Evolutionary conservation across 2,797 vertebrate species (phyloP).

Genomic region (Carapus acus): DNA sequence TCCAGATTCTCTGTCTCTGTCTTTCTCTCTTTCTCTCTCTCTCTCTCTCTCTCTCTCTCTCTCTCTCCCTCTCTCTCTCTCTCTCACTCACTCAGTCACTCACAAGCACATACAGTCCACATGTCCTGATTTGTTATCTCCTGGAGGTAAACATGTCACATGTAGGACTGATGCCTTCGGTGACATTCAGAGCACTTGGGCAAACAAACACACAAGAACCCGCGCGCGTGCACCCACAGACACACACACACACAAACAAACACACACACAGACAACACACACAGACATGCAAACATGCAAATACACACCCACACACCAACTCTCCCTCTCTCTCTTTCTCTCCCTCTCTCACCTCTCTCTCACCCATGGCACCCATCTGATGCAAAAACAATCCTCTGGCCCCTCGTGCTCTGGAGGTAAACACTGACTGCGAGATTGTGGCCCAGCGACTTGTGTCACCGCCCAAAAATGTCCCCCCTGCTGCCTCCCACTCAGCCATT

Average conservation of each 20-base stretch:
- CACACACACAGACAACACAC: neutral
- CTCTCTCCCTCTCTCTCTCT: neutral
- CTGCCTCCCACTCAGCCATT: slow-evolving; percentile 10
- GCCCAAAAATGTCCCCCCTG: slow-evolving; percentile 22
- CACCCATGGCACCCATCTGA: too few species aligned
- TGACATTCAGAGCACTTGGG: slow-evolving; percentile 13
- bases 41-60: slow-evolving; percentile 11
- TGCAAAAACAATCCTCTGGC: slow-evolving; percentile 28
- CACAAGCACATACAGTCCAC: too few species aligned
- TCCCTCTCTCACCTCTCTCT: too few species aligned
- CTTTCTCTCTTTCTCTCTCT: neutral
- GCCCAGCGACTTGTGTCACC: slow-evolving; percentile 34
- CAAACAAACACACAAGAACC: slow-evolving; percentile 13
- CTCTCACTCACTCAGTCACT: slow-evolving; percentile 12
- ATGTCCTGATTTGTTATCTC: slow-evolving; percentile 2
- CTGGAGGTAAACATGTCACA: slow-evolving; percentile 2
- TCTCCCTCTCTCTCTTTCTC: too few species aligned
- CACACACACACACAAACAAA: neutral
- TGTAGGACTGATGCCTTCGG: neutral
- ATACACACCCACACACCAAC: too few species aligned
- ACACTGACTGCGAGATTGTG: slow-evolving; percentile 32
- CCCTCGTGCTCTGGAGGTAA: slow-evolving; percentile 43
- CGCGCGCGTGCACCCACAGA: slow-evolving; percentile 9
- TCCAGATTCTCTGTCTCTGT: too few species aligned
- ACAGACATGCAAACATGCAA: slow-evolving; percentile 6